Percentiles rank a stretch among this genome's conserved stretches.
Conservation (phyloP, 2,888 invertebrate species). For the Neoitamus cyanurus region DNA sequence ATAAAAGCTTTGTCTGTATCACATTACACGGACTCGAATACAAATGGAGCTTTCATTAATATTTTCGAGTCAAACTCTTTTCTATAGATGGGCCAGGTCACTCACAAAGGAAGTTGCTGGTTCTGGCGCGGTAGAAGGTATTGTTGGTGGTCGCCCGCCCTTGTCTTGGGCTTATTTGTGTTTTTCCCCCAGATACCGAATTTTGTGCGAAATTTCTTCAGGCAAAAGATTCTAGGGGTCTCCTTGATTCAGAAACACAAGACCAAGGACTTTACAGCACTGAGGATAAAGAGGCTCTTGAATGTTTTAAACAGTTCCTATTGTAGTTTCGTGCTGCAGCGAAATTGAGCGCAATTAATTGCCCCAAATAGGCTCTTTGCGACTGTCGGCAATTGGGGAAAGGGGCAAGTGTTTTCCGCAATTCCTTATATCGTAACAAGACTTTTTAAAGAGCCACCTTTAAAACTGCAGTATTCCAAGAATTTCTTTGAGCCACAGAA, state of each 20-base stretch:
- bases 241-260: neutral
- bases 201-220: neutral
- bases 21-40: neutral
- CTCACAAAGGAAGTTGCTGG: neutral
- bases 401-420: neutral
- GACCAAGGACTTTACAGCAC: neutral
- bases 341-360: neutral
- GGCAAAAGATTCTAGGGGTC: neutral
- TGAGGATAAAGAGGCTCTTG: neutral
- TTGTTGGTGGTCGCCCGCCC: neutral
- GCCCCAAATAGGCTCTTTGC: neutral
- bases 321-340: neutral
- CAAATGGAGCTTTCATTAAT: neutral
- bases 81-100: neutral
- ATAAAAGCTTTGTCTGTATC: constrained; percentile 30
- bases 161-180: neutral
- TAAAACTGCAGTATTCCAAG: too few species aligned
- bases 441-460: neutral
- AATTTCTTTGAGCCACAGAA: too few species aligned
- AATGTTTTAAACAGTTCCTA: neutral
- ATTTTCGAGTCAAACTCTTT: neutral
- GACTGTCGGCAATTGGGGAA: neutral
- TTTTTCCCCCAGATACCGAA: neutral
- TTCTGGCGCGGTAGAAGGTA: neutral
- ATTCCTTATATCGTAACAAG: neutral